Conservation (phyloP, 2,888 invertebrate genomes). For the Acrobasis consociella region DNA sequence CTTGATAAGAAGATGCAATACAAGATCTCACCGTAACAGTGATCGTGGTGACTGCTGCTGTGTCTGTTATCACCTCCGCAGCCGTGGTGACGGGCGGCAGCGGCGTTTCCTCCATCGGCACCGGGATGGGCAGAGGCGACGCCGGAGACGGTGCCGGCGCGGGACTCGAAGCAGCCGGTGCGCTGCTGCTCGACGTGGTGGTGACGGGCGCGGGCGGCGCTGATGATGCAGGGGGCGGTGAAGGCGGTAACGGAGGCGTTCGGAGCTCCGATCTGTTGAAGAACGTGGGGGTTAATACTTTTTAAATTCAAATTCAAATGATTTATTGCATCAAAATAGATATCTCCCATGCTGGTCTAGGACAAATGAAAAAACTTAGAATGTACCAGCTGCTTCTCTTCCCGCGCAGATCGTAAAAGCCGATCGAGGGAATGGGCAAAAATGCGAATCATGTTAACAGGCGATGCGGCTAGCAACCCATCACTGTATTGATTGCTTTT, state of each 20-base stretch:
- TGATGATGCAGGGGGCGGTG: slow-evolving; percentile 68
- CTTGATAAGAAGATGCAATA: too few species aligned
- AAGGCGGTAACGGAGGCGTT: slow-evolving; percentile 70
- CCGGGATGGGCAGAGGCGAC: slow-evolving; percentile 14
- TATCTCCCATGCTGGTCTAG: too few species aligned
- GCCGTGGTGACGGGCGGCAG: slow-evolving; percentile 1
- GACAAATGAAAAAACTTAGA: too few species aligned
- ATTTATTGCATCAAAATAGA: too few species aligned
- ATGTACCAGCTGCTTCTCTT: too few species aligned
- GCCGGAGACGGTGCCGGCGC: slow-evolving; percentile 36
- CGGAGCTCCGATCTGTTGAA: slow-evolving; percentile 58
- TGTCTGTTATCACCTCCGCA: too few species aligned
- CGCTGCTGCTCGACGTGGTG: slow-evolving; percentile 40
- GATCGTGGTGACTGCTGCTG: neutral
- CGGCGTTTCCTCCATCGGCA: slow-evolving; percentile 23
- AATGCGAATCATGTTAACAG: too few species aligned
- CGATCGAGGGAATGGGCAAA: too few species aligned
- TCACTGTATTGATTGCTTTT: too few species aligned
- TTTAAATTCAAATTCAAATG: too few species aligned
- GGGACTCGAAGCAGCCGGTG: slow-evolving; percentile 40
- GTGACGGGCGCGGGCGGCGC: slow-evolving; percentile 56
- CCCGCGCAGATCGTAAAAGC: too few species aligned
- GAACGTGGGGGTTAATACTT: slow-evolving; percentile 18
- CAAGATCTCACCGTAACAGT: slow-evolving; percentile 1
- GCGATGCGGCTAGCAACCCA: too few species aligned